Evolutionary conservation across 2,888 invertebrate genomes (phyloP).

Genomic region (Apotomis turbidana): DNA sequence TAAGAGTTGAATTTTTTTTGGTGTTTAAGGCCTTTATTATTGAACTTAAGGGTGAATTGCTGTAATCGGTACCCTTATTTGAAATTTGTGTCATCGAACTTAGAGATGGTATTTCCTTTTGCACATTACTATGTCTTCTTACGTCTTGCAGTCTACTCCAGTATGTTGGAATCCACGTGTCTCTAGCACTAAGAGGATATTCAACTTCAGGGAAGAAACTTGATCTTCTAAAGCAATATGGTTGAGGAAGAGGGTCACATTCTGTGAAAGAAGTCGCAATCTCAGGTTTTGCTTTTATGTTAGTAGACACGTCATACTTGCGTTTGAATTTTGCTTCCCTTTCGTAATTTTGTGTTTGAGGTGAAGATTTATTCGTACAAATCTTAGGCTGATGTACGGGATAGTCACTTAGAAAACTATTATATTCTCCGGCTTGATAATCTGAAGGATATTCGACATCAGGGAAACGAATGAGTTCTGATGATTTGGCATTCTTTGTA

Average conservation of each 20-base stretch:
- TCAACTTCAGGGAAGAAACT: conserved; percentile 67
- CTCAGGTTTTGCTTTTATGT: conserved; percentile 21
- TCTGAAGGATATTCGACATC: conserved; percentile 55
- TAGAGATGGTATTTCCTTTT: background rate
- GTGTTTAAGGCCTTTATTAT: conserved; percentile 18
- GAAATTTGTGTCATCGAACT: background rate
- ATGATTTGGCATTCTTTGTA: background rate
- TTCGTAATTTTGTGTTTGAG: conserved; percentile 22
- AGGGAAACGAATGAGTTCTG: conserved; percentile 55
- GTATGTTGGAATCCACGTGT: conserved; percentile 64
- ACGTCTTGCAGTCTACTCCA: conserved; percentile 54
- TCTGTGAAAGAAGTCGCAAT: conserved; percentile 36
- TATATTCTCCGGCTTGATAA: background rate
- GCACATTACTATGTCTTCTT: conserved; percentile 38
- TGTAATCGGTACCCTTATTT: background rate
- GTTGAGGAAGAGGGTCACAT: conserved; percentile 40
- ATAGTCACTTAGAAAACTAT: conserved; percentile 22
- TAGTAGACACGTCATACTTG: conserved; percentile 47
- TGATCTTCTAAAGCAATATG: conserved; percentile 47
- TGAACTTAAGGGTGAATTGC: background rate
- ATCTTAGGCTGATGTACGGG: background rate
- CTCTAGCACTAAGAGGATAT: conserved; percentile 64
- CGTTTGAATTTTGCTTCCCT: conserved; percentile 42
- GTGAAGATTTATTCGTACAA: background rate
- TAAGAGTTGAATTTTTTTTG: background rate